Evolutionary conservation across 2,888 invertebrate genomes (phyloP), one percentile per base, ranked within the genome.

Genomic region (Andricus quercusramuli): DNA sequence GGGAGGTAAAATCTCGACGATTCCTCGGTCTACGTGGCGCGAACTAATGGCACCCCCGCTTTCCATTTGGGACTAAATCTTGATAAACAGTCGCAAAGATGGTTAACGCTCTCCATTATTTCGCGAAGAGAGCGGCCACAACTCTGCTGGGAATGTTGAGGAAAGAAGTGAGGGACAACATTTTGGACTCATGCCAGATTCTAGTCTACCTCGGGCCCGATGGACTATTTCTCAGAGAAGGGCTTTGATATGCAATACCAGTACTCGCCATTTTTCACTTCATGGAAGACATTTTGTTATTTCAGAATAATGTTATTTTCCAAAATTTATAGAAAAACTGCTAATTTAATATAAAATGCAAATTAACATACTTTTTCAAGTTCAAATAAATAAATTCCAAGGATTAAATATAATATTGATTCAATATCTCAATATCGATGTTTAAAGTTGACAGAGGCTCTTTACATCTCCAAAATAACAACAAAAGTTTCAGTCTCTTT

Each of bases 11-110:
- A 70, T 56, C 70, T 70, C 70, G 51, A 70, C 70, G 51, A 70
- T 47, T 70, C 51, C 51, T 70, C 51, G 29, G 70, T 56, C 70
- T 70, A 51, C 51, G 70, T 51, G 29, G 70, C 70, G 70, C 51
- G 70, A 70, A 70, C 70, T 70, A 70, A 70, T 70, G 70, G 51
- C 32, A 70, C 70, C 70, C n/a, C 17, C 70, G 51, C 85, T 83
- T 80, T 74, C 80, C 70, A 65, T 41, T 68, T 67, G 70, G 79
- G 80, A 85, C 79, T 85, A 86, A 85, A 86, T 85, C 86, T 85
- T 86, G 86, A 86, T 86, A 85, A 86, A 86, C 87, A 84, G 86
- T 82, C 78, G 85, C 74, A 79, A 85, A 85, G 86, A 87, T 87
- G 82, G 87, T 86, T 84, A 87, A 85, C 84, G 86, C 68, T 79